phyloP scores from a whole-genome alignment of 2,113 vertebrate species.

The Leiothrix lutea region DNA sequence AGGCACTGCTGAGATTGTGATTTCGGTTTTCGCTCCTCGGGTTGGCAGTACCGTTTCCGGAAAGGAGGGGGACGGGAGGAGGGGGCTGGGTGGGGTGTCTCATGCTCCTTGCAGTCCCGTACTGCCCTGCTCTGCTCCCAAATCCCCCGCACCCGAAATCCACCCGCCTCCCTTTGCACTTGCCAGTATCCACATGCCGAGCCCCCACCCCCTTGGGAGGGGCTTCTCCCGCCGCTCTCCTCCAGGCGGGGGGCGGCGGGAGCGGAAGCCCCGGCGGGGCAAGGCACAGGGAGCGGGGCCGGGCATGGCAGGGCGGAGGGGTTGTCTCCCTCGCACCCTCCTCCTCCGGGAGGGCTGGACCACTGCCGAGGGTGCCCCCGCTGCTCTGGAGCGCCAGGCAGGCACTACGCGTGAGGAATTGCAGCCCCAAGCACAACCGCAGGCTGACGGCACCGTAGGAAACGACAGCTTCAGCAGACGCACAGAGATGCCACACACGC shows the following conservation, averaged over 20 bases:
- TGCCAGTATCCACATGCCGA: not conserved
- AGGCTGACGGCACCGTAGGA: fast-evolving
- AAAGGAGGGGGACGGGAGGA: not conserved
- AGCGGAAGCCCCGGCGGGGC: not conserved
- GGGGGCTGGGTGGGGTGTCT: too few species aligned
- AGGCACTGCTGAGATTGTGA: not conserved
- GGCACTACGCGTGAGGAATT: fast-evolving
- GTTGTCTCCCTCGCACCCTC: not conserved
- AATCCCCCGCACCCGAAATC: not conserved
- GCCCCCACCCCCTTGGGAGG: not conserved
- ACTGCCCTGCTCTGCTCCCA: not conserved
- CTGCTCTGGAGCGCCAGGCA: not conserved
- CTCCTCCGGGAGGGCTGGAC: not conserved
- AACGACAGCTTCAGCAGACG: too few species aligned
- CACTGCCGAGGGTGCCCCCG: not conserved
- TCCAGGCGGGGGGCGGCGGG: not conserved
- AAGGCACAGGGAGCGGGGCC: not conserved
- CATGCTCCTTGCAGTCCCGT: fast-evolving
- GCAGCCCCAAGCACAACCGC: fast-evolving
- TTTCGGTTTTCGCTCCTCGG: not conserved
- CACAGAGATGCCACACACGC: fast-evolving
- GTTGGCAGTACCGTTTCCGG: not conserved
- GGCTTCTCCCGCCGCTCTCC: not conserved
- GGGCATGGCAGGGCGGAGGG: not conserved
- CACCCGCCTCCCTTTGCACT: not conserved